phyloP scores from a whole-genome alignment of 2,113 vertebrate genomes.

The Anhinga anhinga region DNA sequence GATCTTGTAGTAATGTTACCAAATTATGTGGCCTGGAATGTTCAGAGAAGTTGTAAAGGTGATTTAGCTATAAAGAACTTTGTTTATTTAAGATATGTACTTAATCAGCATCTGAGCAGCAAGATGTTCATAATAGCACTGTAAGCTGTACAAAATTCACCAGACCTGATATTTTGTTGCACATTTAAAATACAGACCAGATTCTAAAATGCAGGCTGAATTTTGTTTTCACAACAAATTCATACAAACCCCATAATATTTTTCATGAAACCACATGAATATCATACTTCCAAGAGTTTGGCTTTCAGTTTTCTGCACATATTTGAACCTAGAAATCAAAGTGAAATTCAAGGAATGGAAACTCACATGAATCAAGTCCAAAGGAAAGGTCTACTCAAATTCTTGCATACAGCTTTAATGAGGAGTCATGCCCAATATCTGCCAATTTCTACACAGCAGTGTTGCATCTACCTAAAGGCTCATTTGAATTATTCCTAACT shows the following conservation, averaged over 20 bases:
- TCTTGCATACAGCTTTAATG: slow-evolving; percentile 7
- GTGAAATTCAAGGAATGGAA: slow-evolving; percentile 22
- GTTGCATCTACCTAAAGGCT: background rate
- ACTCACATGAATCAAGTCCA: slow-evolving; percentile 15
- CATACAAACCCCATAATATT: background rate
- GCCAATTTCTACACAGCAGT: background rate
- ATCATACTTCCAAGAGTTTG: background rate
- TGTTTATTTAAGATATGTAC: background rate
- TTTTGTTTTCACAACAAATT: background rate
- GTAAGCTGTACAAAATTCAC: background rate
- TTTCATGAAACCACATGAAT: background rate
- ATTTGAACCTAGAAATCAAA: slow-evolving; percentile 28
- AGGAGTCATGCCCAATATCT: background rate
- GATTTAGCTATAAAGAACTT: background rate
- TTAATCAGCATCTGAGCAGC: background rate
- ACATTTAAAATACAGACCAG: background rate
- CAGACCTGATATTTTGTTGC: background rate
- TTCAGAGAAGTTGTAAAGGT: background rate
- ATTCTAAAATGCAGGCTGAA: background rate
- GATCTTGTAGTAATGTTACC: background rate
- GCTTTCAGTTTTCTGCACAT: background rate
- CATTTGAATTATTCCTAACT: background rate
- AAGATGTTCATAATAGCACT: background rate
- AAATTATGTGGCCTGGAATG: background rate
- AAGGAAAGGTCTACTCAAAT: slow-evolving; percentile 14